Evolutionary conservation across 2,888 invertebrate species (phyloP).

Genomic region (Lottia gigantea): DNA sequence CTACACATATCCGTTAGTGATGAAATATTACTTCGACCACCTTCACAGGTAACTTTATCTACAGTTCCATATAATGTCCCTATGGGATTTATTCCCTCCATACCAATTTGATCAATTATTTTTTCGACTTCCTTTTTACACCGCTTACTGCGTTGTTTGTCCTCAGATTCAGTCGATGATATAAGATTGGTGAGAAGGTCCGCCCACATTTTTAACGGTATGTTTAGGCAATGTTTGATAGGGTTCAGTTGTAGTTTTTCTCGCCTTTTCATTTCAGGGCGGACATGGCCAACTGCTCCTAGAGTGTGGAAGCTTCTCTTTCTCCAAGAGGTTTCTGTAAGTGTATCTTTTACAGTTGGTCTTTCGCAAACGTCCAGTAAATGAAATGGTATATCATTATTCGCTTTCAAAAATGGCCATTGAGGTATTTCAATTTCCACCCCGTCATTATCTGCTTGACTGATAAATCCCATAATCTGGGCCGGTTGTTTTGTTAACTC

Average conservation of each 20-base stretch:
- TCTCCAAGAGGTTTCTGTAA: constrained; percentile 36
- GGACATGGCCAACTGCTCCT: background rate
- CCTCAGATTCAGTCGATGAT: background rate
- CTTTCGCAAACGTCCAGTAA: constrained; percentile 35
- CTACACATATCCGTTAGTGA: background rate
- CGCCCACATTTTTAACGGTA: constrained; percentile 17
- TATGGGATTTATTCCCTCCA: background rate
- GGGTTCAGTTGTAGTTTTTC: constrained; percentile 11
- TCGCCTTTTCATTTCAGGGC: background rate
- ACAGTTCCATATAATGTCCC: background rate
- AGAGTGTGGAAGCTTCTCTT: constrained; percentile 32
- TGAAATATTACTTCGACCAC: background rate
- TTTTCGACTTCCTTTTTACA: background rate
- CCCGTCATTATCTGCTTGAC: constrained; percentile 33
- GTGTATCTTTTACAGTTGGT: constrained; percentile 33
- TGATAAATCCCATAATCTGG: constrained; percentile 34
- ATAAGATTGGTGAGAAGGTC: background rate
- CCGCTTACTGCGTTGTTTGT: background rate
- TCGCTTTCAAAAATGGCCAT: constrained; percentile 27
- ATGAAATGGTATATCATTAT: constrained; percentile 34
- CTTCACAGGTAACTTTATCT: constrained; percentile 17
- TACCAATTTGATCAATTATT: background rate
- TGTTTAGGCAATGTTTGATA: background rate
- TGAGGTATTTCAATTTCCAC: constrained; percentile 36
- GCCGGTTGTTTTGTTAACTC: constrained; percentile 31